These are phyloP conservation scores for Allophyes oxyacanthae DNA, from an alignment of 2,888 invertebrate species.

Conservation along the genomic window DNA sequence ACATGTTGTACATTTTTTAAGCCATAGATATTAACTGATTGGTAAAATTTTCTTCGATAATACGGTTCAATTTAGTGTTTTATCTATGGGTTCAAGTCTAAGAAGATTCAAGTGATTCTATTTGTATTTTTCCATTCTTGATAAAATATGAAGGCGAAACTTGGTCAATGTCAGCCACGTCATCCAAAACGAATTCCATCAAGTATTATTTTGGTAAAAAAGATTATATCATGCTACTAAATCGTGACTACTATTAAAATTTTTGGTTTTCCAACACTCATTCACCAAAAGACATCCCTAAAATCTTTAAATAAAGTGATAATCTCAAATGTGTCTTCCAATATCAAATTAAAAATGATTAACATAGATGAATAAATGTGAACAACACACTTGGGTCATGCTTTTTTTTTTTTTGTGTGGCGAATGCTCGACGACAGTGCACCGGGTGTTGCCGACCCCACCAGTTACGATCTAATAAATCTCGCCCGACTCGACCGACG, in stretches of 20 bases:
- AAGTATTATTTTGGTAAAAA: too few relatives aligned
- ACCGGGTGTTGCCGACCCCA: slow-evolving; percentile 79
- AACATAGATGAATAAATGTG: slow-evolving; percentile 28
- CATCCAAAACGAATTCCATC: too few relatives aligned
- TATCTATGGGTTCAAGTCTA: too few relatives aligned
- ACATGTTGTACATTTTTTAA: slow-evolving; percentile 5
- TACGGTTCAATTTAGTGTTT: too few relatives aligned
- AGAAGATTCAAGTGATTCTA: too few relatives aligned
- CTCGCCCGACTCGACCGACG: slow-evolving; percentile 72
- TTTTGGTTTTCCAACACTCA: not conserved
- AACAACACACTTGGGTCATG: slow-evolving; percentile 44
- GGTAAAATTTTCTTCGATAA: too few relatives aligned
- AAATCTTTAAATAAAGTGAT: too few relatives aligned
- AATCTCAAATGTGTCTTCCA: not conserved
- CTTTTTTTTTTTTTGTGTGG: slow-evolving; percentile 57
- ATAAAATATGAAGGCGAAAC: slow-evolving; percentile 3
- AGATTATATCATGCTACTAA: too few relatives aligned
- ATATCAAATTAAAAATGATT: slow-evolving; percentile 24
- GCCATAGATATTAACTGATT: too few relatives aligned
- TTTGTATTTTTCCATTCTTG: too few relatives aligned
- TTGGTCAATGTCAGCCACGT: slow-evolving; percentile 1
- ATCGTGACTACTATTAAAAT: not conserved
- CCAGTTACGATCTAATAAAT: slow-evolving; percentile 88
- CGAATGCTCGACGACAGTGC: slow-evolving; percentile 69
- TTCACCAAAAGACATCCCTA: not conserved